A percentile compares a stretch with the other conserved stretches of the same genome.
These are phyloP conservation scores for Spodoptera picta DNA, from an alignment of 2,888 invertebrate genomes.

Conservation along the genomic window DNA sequence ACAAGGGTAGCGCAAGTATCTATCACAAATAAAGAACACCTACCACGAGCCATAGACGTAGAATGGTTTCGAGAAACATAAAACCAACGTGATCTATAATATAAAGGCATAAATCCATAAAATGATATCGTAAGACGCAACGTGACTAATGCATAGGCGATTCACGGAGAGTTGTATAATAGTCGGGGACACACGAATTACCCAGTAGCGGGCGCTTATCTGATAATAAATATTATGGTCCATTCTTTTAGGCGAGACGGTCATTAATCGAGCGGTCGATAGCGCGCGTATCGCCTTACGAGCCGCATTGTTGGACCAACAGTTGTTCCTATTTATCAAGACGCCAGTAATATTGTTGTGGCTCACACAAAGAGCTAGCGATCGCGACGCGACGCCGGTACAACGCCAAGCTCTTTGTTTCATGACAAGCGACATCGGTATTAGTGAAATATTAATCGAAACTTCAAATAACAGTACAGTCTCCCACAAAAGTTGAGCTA, in stretches of 20 bases:
- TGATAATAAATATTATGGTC: constrained; percentile 88
- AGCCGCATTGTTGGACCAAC: constrained; percentile 83
- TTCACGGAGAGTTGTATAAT: constrained; percentile 80
- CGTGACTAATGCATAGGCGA: constrained; percentile 85
- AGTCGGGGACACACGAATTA: constrained; percentile 85
- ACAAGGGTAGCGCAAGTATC: constrained; percentile 41
- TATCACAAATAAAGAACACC: constrained; percentile 64
- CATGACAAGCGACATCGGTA: constrained; percentile 79
- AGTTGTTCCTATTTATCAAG: constrained; percentile 88
- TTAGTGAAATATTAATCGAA: constrained; percentile 78
- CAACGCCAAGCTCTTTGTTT: constrained; percentile 78
- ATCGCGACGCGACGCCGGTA: constrained; percentile 65
- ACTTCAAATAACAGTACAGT: constrained; percentile 31
- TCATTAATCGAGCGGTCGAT: constrained; percentile 87
- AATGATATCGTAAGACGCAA: constrained; percentile 78
- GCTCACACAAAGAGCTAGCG: constrained; percentile 75
- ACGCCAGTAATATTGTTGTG: constrained; percentile 85
- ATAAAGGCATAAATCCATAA: constrained; percentile 75
- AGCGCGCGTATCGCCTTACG: constrained; percentile 86
- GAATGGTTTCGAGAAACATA: constrained; percentile 72
- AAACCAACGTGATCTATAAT: constrained; percentile 76
- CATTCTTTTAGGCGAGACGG: constrained; percentile 88
- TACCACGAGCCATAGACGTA: constrained; percentile 56
- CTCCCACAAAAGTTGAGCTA: not conserved
- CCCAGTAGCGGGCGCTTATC: constrained; percentile 86